phyloP scores from a whole-genome alignment of 1,140 invertebrate species.

The Lucilia cuprina region DNA sequence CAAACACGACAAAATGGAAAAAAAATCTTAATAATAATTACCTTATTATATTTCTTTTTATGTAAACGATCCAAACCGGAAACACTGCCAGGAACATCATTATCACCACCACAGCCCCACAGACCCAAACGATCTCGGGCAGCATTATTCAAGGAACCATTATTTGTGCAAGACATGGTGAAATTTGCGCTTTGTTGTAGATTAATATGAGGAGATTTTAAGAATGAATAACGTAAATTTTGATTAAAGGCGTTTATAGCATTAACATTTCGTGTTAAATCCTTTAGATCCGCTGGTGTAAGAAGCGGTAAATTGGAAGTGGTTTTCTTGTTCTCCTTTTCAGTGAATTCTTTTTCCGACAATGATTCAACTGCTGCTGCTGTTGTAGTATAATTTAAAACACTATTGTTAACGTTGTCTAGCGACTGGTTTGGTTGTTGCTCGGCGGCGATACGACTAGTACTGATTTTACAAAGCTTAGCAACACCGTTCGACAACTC shows the following conservation, averaged over 20 bases:
- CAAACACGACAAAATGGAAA: too few species aligned
- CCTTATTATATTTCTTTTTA: conserved; percentile 54
- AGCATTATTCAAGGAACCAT: conserved; percentile 39
- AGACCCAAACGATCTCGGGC: conserved; percentile 54
- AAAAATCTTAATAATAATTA: conserved; percentile 20
- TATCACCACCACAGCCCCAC: conserved; percentile 51
- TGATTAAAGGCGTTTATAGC: conserved; percentile 31
- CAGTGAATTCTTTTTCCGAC: neutral
- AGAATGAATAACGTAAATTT: conserved; percentile 21
- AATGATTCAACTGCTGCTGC: neutral
- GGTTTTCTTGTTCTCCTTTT: conserved; percentile 40
- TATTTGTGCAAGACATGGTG: conserved; percentile 39
- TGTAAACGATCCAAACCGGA: conserved; percentile 50
- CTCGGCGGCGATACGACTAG: conserved; percentile 51
- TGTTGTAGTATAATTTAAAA: conserved; percentile 4
- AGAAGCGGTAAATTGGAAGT: conserved; percentile 43
- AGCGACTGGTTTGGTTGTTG: conserved; percentile 41
- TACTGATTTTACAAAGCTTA: conserved; percentile 61
- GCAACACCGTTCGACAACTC: conserved; percentile 59
- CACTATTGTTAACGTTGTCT: neutral
- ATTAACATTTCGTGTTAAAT: conserved; percentile 33
- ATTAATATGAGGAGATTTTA: neutral
- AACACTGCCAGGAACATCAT: conserved; percentile 49
- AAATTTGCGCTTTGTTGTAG: conserved; percentile 35
- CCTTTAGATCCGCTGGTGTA: conserved; percentile 40